These are phyloP conservation scores for Fopius arisanus DNA, from an alignment of 1,140 invertebrate species.

Conservation along the genomic window DNA sequence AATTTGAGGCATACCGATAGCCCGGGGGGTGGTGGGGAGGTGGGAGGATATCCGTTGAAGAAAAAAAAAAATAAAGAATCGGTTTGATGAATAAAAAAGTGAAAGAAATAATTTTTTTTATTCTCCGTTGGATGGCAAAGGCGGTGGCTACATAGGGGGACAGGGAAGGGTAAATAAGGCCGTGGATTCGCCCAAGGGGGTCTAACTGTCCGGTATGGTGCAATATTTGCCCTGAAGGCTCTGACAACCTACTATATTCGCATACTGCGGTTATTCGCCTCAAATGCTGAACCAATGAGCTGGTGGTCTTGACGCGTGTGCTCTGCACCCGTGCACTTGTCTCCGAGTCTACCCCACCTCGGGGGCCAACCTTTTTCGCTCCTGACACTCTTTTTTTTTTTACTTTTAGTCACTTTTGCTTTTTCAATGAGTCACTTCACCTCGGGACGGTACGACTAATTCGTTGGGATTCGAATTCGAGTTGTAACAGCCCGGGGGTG, in stretches of 20 bases:
- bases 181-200: slow-evolving; percentile 63
- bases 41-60: not conserved
- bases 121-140: not conserved
- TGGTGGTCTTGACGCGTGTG: slow-evolving; percentile 12
- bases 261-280: slow-evolving; percentile 30
- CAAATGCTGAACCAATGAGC: not conserved
- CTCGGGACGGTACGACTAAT: not conserved
- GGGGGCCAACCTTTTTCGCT: not conserved
- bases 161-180: slow-evolving; percentile 61
- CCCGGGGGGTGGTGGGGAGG: not conserved
- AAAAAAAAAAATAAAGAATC: no score
- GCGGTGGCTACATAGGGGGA: slow-evolving; percentile 15
- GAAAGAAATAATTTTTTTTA: no score
- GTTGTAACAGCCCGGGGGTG: not conserved
- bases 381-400: not conserved
- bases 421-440: not conserved
- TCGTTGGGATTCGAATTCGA: not conserved
- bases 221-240: slow-evolving; percentile 58
- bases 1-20: not conserved
- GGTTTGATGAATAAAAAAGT: no score
- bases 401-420: not conserved
- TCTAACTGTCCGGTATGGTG: slow-evolving; percentile 59
- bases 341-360: not conserved
- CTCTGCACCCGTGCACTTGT: slow-evolving; percentile 29
- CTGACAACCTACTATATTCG: slow-evolving; percentile 59